phyloP scores from a whole-genome alignment of 2,113 vertebrate species.

The Melanerpes aurifrons region DNA sequence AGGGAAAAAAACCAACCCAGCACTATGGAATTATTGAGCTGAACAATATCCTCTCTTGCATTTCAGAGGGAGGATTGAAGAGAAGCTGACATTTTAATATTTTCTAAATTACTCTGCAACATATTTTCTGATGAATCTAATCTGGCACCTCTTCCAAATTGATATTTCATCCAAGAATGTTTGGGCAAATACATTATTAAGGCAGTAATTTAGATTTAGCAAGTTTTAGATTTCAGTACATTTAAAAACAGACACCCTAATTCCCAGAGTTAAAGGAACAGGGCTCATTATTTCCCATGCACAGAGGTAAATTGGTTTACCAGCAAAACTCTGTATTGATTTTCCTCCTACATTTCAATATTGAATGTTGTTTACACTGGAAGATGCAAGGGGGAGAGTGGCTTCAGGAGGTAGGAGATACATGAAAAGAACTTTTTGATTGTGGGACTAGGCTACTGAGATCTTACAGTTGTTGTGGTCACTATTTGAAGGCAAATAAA shows the following conservation, averaged over 20 bases:
- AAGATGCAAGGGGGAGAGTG: neutral
- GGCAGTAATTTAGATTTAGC: slow-evolving; percentile 23
- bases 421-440: neutral
- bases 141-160: slow-evolving; percentile 5
- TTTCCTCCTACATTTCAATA: neutral
- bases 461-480: neutral
- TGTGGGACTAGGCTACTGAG: neutral
- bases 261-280: slow-evolving; percentile 13
- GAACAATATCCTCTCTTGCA: slow-evolving; percentile 15
- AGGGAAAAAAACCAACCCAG: neutral
- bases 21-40: neutral
- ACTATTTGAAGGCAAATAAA: neutral
- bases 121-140: slow-evolving; percentile 60
- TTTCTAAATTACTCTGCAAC: slow-evolving; percentile 55
- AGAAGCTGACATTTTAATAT: slow-evolving; percentile 61
- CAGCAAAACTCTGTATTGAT: neutral
- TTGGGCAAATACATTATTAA: slow-evolving; percentile 38
- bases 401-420: neutral
- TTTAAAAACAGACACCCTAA: neutral
- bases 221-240: slow-evolving; percentile 32
- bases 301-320: slow-evolving; percentile 16
- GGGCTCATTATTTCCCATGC: slow-evolving; percentile 1
- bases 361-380: neutral
- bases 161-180: slow-evolving; percentile 45
- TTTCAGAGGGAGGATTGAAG: slow-evolving; percentile 18